These are phyloP conservation scores for Girardinichthys multiradiatus DNA, from an alignment of 2,113 vertebrate species.

Conservation along the genomic window DNA sequence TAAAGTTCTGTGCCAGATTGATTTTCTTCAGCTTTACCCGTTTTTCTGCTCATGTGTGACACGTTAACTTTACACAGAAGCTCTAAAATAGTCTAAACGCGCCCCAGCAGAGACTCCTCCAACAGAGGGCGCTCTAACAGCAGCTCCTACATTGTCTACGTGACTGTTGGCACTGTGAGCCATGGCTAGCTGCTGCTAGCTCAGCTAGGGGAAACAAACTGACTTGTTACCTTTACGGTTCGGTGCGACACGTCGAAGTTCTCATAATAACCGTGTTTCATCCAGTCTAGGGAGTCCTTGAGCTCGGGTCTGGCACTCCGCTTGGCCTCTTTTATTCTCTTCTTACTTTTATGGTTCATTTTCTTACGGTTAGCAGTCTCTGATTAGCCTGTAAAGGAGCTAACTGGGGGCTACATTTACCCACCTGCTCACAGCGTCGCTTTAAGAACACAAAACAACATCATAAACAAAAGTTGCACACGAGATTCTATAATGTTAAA, in stretches of 20 bases:
- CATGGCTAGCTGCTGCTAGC: constrained; percentile 42
- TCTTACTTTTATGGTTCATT: constrained; percentile 98
- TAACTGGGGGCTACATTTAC: constrained; percentile 49
- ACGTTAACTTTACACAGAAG: no score
- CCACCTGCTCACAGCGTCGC: constrained; percentile 6
- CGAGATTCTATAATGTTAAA: background rate
- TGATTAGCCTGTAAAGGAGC: constrained; percentile 42
- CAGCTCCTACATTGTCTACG: constrained; percentile 48
- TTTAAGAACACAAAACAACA: background rate
- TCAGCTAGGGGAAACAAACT: background rate
- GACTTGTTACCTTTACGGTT: constrained; percentile 87
- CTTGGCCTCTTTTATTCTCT: constrained; percentile 96
- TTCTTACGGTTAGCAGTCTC: constrained; percentile 25
- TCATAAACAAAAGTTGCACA: rapidly evolving
- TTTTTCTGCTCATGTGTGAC: no score
- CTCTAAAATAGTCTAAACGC: no score
- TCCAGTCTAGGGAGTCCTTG: constrained; percentile 94
- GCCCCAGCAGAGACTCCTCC: background rate
- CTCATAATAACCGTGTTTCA: constrained; percentile 90
- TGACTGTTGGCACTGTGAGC: constrained; percentile 48
- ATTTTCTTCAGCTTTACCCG: no score
- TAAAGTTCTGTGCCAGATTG: no score
- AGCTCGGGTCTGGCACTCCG: constrained; percentile 94
- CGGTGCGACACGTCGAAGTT: constrained; percentile 86
- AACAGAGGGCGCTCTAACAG: background rate